phyloP scores from a whole-genome alignment of 2,797 vertebrate species.

The Euphonia xanthogaster region DNA sequence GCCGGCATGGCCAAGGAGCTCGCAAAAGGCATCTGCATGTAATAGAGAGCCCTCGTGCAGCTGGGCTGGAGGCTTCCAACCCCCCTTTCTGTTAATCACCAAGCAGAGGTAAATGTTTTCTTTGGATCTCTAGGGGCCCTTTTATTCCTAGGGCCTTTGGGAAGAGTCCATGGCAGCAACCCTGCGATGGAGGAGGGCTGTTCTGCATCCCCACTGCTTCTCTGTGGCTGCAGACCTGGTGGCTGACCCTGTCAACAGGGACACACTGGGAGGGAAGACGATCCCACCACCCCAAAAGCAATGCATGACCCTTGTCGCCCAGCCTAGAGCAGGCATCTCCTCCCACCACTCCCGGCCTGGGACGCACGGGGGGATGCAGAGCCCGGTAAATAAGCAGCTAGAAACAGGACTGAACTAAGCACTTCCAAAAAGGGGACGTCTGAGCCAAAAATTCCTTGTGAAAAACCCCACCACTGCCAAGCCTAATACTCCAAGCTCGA shows the following conservation, averaged over 20 bases:
- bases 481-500: background rate
- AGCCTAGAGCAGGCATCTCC: background rate
- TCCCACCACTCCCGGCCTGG: background rate
- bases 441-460: background rate
- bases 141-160: background rate
- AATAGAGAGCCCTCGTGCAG: background rate
- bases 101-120: constrained; percentile 52
- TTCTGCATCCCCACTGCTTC: background rate
- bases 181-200: background rate
- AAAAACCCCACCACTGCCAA: background rate
- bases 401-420: background rate
- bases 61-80: constrained; percentile 9
- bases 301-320: background rate
- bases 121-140: constrained; percentile 6
- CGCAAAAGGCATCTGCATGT: constrained; percentile 45
- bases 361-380: background rate
- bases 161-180: background rate
- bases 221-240: background rate
- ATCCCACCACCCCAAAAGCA: background rate
- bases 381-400: background rate
- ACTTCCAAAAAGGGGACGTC: background rate
- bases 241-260: background rate
- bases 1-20: background rate
- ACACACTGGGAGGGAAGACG: background rate
- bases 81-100: background rate